Base-by-base conservation (phyloP, 2,797 vertebrate species). In the Syndactyla subalaris region DNA sequence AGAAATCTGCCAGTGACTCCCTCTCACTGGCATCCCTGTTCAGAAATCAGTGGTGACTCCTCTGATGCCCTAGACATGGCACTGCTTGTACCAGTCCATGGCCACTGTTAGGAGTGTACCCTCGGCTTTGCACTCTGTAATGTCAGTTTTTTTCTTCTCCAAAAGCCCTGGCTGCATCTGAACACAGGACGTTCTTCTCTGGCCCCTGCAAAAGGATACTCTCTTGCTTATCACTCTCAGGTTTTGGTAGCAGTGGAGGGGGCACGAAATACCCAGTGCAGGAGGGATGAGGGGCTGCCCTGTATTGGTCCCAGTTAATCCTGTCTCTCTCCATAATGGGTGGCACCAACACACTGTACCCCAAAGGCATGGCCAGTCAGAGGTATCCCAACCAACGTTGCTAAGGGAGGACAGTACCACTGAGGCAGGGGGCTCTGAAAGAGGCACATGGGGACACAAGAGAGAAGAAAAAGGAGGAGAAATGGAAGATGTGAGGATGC, bases 31-130 rank as follows among this genome's bases (percentile, higher is more conserved):
- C 41, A 78, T 19, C 18, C 15, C 29, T 38, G 11, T 14, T 46
- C 18, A 48, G 46, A 65, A 84, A 65, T 9, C 61, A 78, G 30
- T 5, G 2, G n/a, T 0, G 32, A 54, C 2, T 4, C 5, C 6
- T 80, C 43, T 67, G 34, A 63, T 30, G 7, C 12, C 29, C 5
- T 0, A 52, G 29, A 38, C 29, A 20, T 8, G 30, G 9, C 5
- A 71, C 3, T 29, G 30, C 24, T 38, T 65, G 27, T 21, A 58
- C 10, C 6, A 23, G 45, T 12, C 27, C 20, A 6, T 0, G 4
- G 34, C 16, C 17, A 7, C 19, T 66, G 7, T 27, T 0, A 0
- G 26, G 24, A 75, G 14, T 3, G 5, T 30, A 67, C 16, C 10
- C 4, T 7, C 19, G 61, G 32, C 67, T 29, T 86, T 2, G 0